phyloP scores from a whole-genome alignment of 2,113 vertebrate species.

The Camelus bactrianus region DNA sequence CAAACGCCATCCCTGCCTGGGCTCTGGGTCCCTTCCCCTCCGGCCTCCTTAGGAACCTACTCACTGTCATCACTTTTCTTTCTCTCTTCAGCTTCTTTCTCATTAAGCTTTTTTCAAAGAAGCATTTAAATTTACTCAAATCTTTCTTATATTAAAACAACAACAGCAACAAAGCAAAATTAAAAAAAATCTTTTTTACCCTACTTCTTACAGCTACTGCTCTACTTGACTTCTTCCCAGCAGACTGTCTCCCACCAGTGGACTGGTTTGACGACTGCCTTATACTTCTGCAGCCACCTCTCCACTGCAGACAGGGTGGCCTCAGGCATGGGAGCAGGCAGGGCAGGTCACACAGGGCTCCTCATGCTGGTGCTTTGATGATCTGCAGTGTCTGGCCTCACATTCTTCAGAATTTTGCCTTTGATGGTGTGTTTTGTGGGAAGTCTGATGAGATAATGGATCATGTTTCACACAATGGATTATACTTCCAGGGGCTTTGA shows the following conservation, averaged over 20 bases:
- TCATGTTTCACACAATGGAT: neutral
- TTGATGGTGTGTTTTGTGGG: neutral
- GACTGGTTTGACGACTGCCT: neutral
- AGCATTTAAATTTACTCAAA: neutral
- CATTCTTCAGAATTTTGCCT: neutral
- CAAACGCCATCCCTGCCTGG: neutral
- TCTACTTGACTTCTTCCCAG: neutral
- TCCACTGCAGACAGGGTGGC: neutral
- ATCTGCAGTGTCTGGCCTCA: neutral
- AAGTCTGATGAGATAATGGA: neutral
- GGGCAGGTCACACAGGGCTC: neutral
- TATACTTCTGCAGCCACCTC: neutral
- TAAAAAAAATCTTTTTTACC: neutral
- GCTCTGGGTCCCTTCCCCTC: neutral
- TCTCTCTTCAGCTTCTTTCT: neutral
- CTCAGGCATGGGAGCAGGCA: rapidly evolving
- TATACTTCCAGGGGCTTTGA: neutral
- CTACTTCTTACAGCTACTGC: neutral
- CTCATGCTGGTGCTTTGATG: rapidly evolving
- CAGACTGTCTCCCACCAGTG: neutral
- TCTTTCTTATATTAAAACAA: neutral
- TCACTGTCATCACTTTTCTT: neutral
- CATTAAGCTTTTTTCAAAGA: neutral
- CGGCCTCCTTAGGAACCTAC: neutral
- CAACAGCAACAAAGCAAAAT: neutral